phyloP scores from a whole-genome alignment of 2,113 vertebrate species.

The Oreochromis tanganicae region DNA sequence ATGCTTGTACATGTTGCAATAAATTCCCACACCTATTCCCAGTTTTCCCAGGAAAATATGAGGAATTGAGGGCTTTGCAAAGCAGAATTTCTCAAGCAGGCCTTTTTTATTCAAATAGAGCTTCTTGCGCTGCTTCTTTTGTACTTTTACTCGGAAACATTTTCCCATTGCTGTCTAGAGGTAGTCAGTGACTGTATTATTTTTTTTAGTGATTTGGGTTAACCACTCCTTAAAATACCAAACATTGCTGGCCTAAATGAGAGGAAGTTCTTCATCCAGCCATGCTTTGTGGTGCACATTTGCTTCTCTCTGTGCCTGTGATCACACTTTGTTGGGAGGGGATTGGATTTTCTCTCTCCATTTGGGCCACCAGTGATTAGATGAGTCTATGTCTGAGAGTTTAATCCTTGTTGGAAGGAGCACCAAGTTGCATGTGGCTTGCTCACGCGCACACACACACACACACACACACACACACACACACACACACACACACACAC shows the following conservation, averaged over 20 bases:
- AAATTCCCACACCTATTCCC: neutral
- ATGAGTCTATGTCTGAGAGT: conserved; percentile 64
- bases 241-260: neutral
- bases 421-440: conserved; percentile 43
- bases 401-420: conserved; percentile 65
- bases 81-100: neutral
- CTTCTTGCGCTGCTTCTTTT: neutral
- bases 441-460: neutral
- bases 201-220: neutral
- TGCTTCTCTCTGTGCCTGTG: conserved; percentile 18
- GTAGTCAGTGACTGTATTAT: neutral
- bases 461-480: neutral
- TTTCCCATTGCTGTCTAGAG: neutral
- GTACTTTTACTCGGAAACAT: neutral
- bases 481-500: neutral
- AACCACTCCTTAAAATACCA: neutral
- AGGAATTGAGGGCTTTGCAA: neutral
- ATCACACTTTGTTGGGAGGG: conserved; percentile 33
- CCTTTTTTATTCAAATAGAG: neutral
- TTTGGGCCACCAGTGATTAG: conserved; percentile 66
- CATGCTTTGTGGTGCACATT: conserved; percentile 1
- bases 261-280: neutral
- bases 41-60: neutral
- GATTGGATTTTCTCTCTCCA: conserved; percentile 58
- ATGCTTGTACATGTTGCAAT: neutral